Percentiles rank a stretch among this genome's conserved stretches.
These are phyloP conservation scores for Sternotherus odoratus DNA, from an alignment of 2,797 vertebrate species.

Conservation along the genomic window DNA sequence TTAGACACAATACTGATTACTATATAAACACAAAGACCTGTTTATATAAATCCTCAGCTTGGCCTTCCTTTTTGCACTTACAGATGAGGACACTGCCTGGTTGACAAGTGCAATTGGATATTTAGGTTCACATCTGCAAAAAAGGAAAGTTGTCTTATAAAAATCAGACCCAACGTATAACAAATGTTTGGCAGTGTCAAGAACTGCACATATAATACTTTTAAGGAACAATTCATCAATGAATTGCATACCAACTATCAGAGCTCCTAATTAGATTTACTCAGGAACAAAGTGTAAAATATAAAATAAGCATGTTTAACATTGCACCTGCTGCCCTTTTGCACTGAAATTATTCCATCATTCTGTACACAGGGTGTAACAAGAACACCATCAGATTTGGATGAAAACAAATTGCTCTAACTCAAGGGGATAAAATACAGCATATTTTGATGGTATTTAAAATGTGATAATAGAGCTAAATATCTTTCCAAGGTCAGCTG, in stretches of 20 bases:
- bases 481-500: background rate
- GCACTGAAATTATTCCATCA: background rate
- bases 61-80: background rate
- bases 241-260: background rate
- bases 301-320: background rate
- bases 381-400: background rate
- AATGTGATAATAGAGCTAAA: background rate
- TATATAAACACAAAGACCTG: background rate
- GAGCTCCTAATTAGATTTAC: background rate
- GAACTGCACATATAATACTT: background rate
- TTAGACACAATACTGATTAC: background rate
- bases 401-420: background rate
- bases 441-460: background rate
- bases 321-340: background rate
- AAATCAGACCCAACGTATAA: background rate
- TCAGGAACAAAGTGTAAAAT: background rate
- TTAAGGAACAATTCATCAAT: background rate
- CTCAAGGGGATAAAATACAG: background rate
- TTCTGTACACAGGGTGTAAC: background rate
- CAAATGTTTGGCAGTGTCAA: background rate
- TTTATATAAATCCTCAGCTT: background rate
- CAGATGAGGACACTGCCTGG: background rate
- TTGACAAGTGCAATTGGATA: background rate
- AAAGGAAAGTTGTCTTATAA: background rate
- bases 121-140: background rate